Conservation (phyloP, 2,888 invertebrate species). For the Hirtodrosophila histrioides region DNA sequence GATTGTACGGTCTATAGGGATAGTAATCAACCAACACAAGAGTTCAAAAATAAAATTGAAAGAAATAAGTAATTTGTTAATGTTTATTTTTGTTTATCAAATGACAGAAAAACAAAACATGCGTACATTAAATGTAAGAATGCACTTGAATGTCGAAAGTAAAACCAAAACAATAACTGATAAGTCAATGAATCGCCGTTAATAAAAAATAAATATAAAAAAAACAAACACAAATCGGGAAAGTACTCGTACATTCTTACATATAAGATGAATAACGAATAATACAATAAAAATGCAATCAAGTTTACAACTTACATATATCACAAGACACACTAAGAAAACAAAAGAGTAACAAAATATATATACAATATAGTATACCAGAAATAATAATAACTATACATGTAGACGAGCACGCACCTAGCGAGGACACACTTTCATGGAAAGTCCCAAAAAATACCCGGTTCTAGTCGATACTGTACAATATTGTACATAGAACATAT, state of each 20-base stretch:
- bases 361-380: constrained; percentile 26
- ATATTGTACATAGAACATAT: constrained; percentile 17
- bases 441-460: constrained; percentile 26
- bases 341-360: constrained; percentile 7
- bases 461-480: constrained; percentile 25
- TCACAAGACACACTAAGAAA: constrained; percentile 28
- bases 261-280: constrained; percentile 34
- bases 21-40: constrained; percentile 29
- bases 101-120: constrained; percentile 11
- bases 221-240: constrained; percentile 7
- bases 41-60: constrained; percentile 30
- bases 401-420: constrained; percentile 64
- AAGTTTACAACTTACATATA: constrained; percentile 61
- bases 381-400: constrained; percentile 39
- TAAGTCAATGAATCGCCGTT: constrained; percentile 30
- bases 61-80: constrained; percentile 11
- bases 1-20: constrained; percentile 21
- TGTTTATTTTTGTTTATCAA: constrained; percentile 13
- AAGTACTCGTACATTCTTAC: constrained; percentile 16
- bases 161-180: constrained; percentile 12
- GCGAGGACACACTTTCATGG: constrained; percentile 53
- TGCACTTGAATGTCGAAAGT: constrained; percentile 11
- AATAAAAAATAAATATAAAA: neutral
- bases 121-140: constrained; percentile 24
- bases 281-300: constrained; percentile 73